phyloP scores from a whole-genome alignment of 2,888 invertebrate genomes.

The Callinectes sapidus region DNA sequence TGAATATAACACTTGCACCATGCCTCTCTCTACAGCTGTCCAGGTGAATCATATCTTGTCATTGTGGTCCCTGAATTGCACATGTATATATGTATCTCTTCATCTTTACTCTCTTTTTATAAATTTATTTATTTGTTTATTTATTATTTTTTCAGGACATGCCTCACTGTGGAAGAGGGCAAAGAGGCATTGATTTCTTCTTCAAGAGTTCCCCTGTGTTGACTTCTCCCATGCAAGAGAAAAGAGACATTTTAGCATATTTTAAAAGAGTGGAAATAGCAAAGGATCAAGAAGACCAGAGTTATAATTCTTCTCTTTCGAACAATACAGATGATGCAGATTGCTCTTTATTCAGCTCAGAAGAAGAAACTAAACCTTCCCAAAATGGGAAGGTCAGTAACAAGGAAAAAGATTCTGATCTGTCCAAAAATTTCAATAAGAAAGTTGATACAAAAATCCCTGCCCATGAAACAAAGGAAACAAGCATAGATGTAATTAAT shows the following conservation, averaged over 20 bases:
- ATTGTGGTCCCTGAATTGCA: not conserved
- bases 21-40: conserved; percentile 10
- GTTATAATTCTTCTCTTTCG: not conserved
- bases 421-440: not conserved
- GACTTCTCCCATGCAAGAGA: conserved; percentile 4
- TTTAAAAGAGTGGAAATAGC: conserved; percentile 11
- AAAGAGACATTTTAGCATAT: conserved; percentile 7
- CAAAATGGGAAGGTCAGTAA: conserved; percentile 8
- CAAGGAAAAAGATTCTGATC: not conserved
- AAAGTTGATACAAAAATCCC: not conserved
- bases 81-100: not conserved
- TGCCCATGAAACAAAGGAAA: not conserved
- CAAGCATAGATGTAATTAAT: not conserved
- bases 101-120: no score
- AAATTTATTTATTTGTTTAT: not conserved
- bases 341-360: not conserved
- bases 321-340: not conserved
- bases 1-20: not conserved
- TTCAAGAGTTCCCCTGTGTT: conserved; percentile 27
- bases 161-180: conserved; percentile 44
- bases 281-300: not conserved
- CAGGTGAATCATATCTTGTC: not conserved
- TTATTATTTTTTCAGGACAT: conserved; percentile 30
- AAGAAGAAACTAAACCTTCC: not conserved
- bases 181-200: conserved; percentile 44